Percentiles rank a stretch among this genome's conserved stretches.
Evolutionary conservation across 2,888 invertebrate genomes (phyloP).

Genomic region (Diploptera punctata): DNA sequence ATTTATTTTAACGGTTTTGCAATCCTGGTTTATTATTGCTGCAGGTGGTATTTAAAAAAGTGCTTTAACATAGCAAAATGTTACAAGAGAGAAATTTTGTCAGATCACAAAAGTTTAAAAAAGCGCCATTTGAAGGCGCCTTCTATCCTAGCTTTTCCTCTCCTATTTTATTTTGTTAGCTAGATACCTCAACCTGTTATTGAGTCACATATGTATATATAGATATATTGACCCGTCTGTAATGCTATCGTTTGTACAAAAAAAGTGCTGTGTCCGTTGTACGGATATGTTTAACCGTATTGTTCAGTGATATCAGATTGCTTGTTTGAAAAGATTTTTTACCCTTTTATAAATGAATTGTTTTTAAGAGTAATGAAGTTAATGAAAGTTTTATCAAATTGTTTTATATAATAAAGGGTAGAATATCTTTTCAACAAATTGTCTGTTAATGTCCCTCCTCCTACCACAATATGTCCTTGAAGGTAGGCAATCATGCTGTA

Average conservation of each 20-base stretch:
- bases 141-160: background rate
- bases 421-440: slow-evolving; percentile 25
- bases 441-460: slow-evolving; percentile 19
- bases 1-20: slow-evolving; percentile 20
- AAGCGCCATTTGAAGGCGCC: background rate
- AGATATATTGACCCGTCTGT: slow-evolving; percentile 42
- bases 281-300: slow-evolving; percentile 35
- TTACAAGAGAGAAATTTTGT: slow-evolving; percentile 17
- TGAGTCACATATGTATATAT: slow-evolving; percentile 41
- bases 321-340: slow-evolving; percentile 1
- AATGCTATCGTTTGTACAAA: slow-evolving; percentile 43
- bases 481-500: slow-evolving; percentile 38
- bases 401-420: background rate
- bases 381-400: background rate
- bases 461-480: slow-evolving; percentile 34
- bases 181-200: slow-evolving; percentile 41
- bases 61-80: slow-evolving; percentile 38
- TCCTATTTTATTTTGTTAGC: slow-evolving; percentile 21
- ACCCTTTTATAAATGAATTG: background rate
- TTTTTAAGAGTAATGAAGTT: background rate
- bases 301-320: slow-evolving; percentile 15
- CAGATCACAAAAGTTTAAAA: slow-evolving; percentile 11
- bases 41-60: slow-evolving; percentile 29
- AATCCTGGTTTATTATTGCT: slow-evolving; percentile 11
- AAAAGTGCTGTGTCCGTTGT: slow-evolving; percentile 38